Evolutionary conservation across 2,113 vertebrate genomes (phyloP).

Genomic region (Etheostoma spectabile): DNA sequence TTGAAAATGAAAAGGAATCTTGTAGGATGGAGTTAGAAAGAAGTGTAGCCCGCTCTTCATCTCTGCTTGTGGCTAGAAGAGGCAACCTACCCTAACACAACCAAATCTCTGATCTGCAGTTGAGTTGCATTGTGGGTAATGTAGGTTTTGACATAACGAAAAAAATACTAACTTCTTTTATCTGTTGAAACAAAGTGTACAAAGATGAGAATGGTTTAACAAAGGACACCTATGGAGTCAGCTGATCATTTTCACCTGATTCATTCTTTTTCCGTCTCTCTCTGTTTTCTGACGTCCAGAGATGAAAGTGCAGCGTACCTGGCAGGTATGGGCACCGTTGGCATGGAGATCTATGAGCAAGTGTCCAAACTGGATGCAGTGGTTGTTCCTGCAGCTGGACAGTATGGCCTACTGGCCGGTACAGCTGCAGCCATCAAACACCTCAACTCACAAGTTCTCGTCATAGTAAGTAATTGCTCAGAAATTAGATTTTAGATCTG

Average conservation of each 20-base stretch:
- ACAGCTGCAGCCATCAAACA: conserved; percentile 91
- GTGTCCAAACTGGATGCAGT: conserved; percentile 90
- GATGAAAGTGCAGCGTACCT: conserved; percentile 87
- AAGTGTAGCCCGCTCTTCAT: too few relatives aligned
- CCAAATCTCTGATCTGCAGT: too few relatives aligned
- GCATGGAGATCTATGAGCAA: conserved; percentile 91
- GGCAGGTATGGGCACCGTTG: conserved; percentile 91
- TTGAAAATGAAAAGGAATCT: too few relatives aligned
- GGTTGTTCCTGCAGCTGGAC: conserved; percentile 88
- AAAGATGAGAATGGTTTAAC: not conserved
- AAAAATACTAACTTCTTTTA: not conserved
- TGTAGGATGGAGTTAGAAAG: too few relatives aligned
- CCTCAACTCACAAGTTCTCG: conserved; percentile 85
- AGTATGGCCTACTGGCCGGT: conserved; percentile 88
- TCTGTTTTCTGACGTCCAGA: conserved; percentile 71
- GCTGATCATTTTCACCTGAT: not conserved
- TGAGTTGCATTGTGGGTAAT: too few relatives aligned
- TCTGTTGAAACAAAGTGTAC: not conserved
- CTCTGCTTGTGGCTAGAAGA: too few relatives aligned
- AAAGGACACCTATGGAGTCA: not conserved
- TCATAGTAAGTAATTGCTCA: conserved; percentile 87
- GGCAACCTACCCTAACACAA: too few relatives aligned
- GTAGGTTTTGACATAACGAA: too few relatives aligned
- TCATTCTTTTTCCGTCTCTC: not conserved
- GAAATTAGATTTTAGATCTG: not conserved